Evolutionary conservation across 1,140 invertebrate species (phyloP).

Genomic region (Nephotettix cincticeps): DNA sequence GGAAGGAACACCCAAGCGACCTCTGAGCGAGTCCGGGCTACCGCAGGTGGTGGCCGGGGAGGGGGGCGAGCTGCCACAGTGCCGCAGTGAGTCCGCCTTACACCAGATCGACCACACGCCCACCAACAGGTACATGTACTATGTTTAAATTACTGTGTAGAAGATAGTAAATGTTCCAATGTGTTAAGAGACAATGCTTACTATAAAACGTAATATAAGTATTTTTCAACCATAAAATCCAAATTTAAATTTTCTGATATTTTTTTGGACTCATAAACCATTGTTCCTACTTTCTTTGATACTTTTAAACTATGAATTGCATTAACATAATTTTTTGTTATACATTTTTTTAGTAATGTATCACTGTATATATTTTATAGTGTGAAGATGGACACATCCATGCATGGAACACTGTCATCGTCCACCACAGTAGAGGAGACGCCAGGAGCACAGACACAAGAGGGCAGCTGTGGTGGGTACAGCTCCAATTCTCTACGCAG

Average conservation of each 20-base stretch:
- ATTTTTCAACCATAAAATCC: background rate
- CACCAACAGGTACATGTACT: slow-evolving; percentile 16
- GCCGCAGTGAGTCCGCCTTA: slow-evolving; percentile 84
- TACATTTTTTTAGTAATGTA: too few species aligned
- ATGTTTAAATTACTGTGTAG: too few species aligned
- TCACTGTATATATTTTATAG: slow-evolving; percentile 8
- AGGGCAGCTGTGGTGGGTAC: slow-evolving; percentile 53
- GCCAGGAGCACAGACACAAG: slow-evolving; percentile 48
- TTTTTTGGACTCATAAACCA: background rate
- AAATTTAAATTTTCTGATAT: background rate
- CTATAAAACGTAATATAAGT: background rate
- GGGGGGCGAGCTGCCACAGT: slow-evolving; percentile 53
- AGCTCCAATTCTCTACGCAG: slow-evolving; percentile 58
- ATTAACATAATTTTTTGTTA: too few species aligned
- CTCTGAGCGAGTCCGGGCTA: slow-evolving; percentile 82
- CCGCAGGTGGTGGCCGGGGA: slow-evolving; percentile 60
- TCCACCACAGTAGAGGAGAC: slow-evolving; percentile 63
- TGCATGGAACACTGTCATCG: slow-evolving; percentile 43
- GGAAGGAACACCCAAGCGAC: slow-evolving; percentile 52
- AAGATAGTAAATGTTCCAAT: too few species aligned
- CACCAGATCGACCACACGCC: slow-evolving; percentile 56
- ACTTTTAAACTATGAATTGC: too few species aligned
- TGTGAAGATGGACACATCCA: slow-evolving; percentile 36
- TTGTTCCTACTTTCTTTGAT: slow-evolving; percentile 39
- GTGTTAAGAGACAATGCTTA: too few species aligned